Evolutionary conservation across 2,797 vertebrate genomes (phyloP), one percentile per base, ranked within the genome.

Genomic region (Tenualosa ilisha): DNA sequence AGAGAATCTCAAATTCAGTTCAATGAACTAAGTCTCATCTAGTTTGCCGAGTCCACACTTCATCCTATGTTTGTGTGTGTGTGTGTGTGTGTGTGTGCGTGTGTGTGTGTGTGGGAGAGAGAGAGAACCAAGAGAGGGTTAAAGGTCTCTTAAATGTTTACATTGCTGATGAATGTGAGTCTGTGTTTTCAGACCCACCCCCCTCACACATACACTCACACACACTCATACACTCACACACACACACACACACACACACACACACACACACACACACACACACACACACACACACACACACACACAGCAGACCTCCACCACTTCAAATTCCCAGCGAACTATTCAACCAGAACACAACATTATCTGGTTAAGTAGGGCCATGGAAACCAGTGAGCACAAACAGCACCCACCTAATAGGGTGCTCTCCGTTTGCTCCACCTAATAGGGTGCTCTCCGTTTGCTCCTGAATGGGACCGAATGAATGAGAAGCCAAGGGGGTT

Each of bases 141-240:
- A 68, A 63, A 43, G 3, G 72, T 86, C 84, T 59, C 49, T 54
- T 49, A 20, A 13, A 12, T 75, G 68, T 61, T 84, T 87, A 86
- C 22, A 37, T 56, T 82, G 50, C 84, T 84, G 81, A 87, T 87
- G 86, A 85, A 85, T 59, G 81, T 86, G 83, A 83, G 83, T 37
- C 79, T 87, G 81, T 83, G 56, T 79, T 87, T 87, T 40, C 46
- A 61, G 40, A 53, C 84, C 81, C 83, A 46, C 53, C 59, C 46
- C 83, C 82, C 84, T 53, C 65, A 15, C 37, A 61, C 59, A 81
- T 26, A 46, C 81, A 49, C 72, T 24, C 53, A 17, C 54, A 13
- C 51, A 84, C 65, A 81, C 20, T 54, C 68, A 59, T 50, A 81
- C 53, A 56, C 82, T 81, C 54, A 59, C 82, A 56, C 43, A 49